phyloP scores from a whole-genome alignment of 2,888 invertebrate species.

The Nomada fabriciana region DNA sequence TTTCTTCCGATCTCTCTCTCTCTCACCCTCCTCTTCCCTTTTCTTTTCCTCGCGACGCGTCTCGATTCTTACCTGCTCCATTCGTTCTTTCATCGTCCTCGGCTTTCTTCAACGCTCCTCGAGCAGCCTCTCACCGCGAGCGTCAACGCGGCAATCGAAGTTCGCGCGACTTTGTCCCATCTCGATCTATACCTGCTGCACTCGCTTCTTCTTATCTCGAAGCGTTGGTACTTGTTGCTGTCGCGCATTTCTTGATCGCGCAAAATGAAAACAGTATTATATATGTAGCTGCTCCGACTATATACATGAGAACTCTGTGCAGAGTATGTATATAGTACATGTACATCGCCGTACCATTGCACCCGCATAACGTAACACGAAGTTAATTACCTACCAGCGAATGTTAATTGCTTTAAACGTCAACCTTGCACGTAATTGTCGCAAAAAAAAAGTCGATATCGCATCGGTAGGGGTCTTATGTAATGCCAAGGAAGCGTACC shows the following conservation, averaged over 20 bases:
- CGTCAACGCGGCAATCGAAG: not conserved
- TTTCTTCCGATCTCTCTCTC: conserved; percentile 14
- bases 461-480: not conserved
- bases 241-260: conserved; percentile 25
- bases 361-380: conserved; percentile 43
- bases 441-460: conserved; percentile 37
- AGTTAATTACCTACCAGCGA: conserved; percentile 62
- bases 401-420: conserved; percentile 52
- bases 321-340: not conserved
- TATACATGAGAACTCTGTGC: not conserved
- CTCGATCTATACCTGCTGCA: not conserved
- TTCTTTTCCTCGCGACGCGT: not conserved
- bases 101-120: not conserved
- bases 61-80: not conserved
- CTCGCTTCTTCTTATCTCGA: conserved; percentile 17
- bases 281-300: no score
- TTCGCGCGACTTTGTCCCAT: conserved; percentile 2
- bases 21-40: not conserved
- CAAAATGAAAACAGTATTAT: not conserved
- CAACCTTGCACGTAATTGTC: conserved; percentile 52
- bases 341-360: conserved; percentile 39
- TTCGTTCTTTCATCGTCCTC: not conserved
- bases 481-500: not conserved
- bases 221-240: conserved; percentile 60
- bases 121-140: conserved; percentile 1